Percentiles rank a stretch among this genome's conserved stretches.
These are phyloP conservation scores for Odontesthes bonariensis DNA, from an alignment of 2,113 vertebrate species.

Conservation along the genomic window DNA sequence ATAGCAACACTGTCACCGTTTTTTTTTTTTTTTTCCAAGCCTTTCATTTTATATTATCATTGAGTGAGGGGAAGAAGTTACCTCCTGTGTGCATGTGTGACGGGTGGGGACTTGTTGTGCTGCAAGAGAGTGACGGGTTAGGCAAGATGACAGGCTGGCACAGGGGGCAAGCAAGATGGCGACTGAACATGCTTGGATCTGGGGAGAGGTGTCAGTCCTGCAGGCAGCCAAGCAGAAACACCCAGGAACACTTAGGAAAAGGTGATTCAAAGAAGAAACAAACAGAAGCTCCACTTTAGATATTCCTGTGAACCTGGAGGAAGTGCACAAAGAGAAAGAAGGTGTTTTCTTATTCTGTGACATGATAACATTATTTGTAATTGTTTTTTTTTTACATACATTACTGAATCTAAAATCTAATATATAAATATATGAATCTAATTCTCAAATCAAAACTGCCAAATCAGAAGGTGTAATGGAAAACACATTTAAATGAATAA, in stretches of 20 bases:
- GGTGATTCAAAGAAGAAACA: slow-evolving; percentile 73
- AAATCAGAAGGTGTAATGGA: neutral
- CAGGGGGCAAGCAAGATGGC: slow-evolving; percentile 75
- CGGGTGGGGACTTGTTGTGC: slow-evolving; percentile 72
- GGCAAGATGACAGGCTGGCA: slow-evolving; percentile 80
- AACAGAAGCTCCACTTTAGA: slow-evolving; percentile 63
- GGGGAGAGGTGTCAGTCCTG: slow-evolving; percentile 81
- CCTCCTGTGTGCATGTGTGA: slow-evolving; percentile 28
- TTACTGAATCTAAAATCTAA: neutral
- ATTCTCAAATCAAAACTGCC: neutral
- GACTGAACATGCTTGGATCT: slow-evolving; percentile 78
- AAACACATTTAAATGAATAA: neutral
- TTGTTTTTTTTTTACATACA: neutral
- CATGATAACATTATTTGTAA: neutral
- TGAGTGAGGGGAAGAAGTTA: slow-evolving; percentile 52
- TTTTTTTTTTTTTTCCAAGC: slow-evolving; percentile 29
- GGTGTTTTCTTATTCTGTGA: neutral
- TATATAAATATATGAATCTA: no score
- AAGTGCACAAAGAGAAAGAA: neutral
- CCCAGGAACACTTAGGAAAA: slow-evolving; percentile 70
- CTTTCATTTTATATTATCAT: slow-evolving; percentile 65
- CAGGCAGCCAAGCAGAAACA: slow-evolving; percentile 78
- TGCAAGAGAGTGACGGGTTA: slow-evolving; percentile 74
- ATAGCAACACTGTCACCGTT: slow-evolving; percentile 63
- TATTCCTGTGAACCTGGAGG: slow-evolving; percentile 44